Conservation (phyloP, 2,888 invertebrate genomes). For the Nudaria mundana region DNA sequence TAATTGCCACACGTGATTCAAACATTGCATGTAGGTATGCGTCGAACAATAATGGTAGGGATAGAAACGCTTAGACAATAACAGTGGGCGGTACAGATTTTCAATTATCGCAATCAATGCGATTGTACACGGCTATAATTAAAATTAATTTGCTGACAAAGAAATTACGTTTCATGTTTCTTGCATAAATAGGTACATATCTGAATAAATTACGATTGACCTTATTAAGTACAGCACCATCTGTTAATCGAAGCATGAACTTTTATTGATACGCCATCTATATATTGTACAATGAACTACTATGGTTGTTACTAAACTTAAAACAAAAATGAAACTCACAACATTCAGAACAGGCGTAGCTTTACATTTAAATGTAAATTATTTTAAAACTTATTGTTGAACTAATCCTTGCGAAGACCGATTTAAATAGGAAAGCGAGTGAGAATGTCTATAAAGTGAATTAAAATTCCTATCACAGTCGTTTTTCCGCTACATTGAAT, state of each 20-base stretch:
- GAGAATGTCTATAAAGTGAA: slow-evolving; percentile 37
- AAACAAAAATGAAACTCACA: no score
- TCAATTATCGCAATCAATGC: slow-evolving; percentile 30
- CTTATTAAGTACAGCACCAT: slow-evolving; percentile 34
- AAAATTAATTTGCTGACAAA: slow-evolving; percentile 3
- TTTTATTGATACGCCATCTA: slow-evolving; percentile 51
- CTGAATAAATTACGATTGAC: neutral
- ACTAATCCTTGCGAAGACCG: slow-evolving; percentile 16
- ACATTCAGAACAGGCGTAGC: no score
- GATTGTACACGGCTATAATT: slow-evolving; percentile 13
- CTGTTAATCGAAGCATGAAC: slow-evolving; percentile 36
- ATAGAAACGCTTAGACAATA: slow-evolving; percentile 34
- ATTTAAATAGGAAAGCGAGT: slow-evolving; percentile 44
- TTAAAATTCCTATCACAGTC: slow-evolving; percentile 49
- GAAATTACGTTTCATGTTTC: slow-evolving; percentile 1
- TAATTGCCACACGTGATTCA: slow-evolving; percentile 70
- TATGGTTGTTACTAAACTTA: no score
- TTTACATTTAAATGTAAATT: no score
- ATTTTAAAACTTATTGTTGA: neutral
- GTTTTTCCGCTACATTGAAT: slow-evolving; percentile 55
- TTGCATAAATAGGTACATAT: no score
- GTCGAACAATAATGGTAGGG: slow-evolving; percentile 50
- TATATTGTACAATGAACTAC: slow-evolving; percentile 39
- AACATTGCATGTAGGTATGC: slow-evolving; percentile 63
- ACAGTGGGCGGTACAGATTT: slow-evolving; percentile 37